Evolutionary conservation across 2,113 vertebrate species (phyloP).

Genomic region (Meles meles): DNA sequence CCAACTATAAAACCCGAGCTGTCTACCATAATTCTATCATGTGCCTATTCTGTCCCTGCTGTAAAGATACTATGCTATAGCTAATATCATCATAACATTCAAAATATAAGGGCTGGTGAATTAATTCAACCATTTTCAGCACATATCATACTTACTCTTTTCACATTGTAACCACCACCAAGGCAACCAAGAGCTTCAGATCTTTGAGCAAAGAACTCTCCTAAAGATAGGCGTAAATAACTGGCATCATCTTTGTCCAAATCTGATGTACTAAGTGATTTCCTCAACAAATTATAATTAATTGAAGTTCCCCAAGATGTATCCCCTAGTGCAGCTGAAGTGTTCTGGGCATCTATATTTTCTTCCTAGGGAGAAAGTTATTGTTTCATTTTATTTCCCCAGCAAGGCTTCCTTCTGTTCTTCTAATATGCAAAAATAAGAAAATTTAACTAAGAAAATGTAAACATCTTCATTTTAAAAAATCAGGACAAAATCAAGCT

Average conservation of each 20-base stretch:
- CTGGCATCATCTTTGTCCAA: conserved; percentile 85
- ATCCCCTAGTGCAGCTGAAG: conserved; percentile 79
- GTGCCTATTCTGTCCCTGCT: neutral
- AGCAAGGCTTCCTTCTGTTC: neutral
- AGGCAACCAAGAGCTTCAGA: conserved; percentile 97
- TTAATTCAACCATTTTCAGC: neutral
- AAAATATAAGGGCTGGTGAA: neutral
- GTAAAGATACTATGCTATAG: neutral
- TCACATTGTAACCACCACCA: conserved; percentile 85
- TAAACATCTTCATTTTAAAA: neutral
- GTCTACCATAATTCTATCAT: neutral
- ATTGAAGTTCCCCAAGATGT: conserved; percentile 87
- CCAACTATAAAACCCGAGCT: neutral
- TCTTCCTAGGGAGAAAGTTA: conserved; percentile 84
- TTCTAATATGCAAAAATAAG: neutral
- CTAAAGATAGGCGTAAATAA: conserved; percentile 92
- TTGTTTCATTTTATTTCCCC: conserved; percentile 9
- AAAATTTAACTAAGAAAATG: neutral
- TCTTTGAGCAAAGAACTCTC: conserved; percentile 93
- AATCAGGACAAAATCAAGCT: neutral
- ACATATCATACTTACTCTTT: conserved; percentile 87
- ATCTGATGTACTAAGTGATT: conserved; percentile 83
- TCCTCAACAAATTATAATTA: conserved; percentile 83
- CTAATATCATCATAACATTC: neutral
- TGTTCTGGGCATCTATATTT: conserved; percentile 81